Evolutionary conservation across 35 echinoderm and acorn worm species (phyloP).

Genomic region (Holothuria glaberrima): DNA sequence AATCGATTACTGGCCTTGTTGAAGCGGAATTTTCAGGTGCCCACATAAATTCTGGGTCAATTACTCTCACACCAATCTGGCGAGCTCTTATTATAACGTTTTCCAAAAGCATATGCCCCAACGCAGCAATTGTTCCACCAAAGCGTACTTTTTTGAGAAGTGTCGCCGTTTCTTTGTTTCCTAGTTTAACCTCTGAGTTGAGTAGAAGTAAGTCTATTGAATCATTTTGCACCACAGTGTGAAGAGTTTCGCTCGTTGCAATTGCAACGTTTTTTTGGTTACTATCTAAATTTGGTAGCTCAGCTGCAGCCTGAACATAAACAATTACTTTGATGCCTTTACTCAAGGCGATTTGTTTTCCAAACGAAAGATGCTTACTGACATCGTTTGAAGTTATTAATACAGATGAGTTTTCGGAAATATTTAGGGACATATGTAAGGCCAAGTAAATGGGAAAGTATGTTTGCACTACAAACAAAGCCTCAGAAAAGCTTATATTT

Average conservation of each 20-base stretch:
- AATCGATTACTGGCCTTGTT: background rate
- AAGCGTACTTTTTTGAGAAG: background rate
- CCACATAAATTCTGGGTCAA: background rate
- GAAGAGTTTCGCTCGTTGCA: too few relatives aligned
- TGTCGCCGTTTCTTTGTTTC: too few relatives aligned
- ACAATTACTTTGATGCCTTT: background rate
- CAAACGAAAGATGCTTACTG: background rate
- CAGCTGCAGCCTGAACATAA: too few relatives aligned
- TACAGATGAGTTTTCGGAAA: background rate
- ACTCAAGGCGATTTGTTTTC: background rate
- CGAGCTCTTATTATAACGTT: background rate
- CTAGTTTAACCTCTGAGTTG: background rate
- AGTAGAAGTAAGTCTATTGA: background rate
- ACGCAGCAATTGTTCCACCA: background rate
- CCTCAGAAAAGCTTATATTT: background rate
- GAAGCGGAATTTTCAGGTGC: background rate
- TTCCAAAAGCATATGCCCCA: background rate
- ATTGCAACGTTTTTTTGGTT: too few relatives aligned
- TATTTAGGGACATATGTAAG: background rate
- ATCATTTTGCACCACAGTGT: too few relatives aligned
- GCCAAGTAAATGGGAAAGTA: conserved; percentile 28
- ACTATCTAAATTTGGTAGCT: too few relatives aligned
- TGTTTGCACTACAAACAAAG: background rate
- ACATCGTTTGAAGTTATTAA: background rate
- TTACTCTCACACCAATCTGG: background rate